phyloP scores from a whole-genome alignment of 2,888 invertebrate species.

The Caradrina kadenii region DNA sequence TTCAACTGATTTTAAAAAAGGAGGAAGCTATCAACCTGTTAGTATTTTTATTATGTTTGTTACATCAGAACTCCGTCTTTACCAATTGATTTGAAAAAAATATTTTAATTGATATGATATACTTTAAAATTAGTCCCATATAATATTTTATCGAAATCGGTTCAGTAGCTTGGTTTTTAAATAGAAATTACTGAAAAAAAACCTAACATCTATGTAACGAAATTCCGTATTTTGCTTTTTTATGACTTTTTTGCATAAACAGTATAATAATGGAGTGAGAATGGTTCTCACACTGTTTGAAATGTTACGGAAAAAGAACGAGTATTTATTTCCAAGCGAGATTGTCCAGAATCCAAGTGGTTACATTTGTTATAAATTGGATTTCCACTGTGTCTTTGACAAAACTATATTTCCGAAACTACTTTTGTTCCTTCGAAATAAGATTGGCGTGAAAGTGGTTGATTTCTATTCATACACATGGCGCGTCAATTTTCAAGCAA shows the following conservation, averaged over 20 bases:
- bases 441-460: conserved; percentile 42
- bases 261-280: conserved; percentile 3
- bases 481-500: conserved; percentile 5
- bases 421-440: conserved; percentile 56
- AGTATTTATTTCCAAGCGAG: conserved; percentile 38
- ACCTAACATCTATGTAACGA: too few species aligned
- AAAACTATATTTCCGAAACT: conserved; percentile 54
- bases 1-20: too few species aligned
- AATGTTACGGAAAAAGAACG: conserved; percentile 12
- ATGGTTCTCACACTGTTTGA: neutral
- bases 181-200: too few species aligned
- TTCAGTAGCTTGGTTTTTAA: too few species aligned
- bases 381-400: conserved; percentile 46
- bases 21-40: too few species aligned
- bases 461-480: conserved; percentile 31
- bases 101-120: too few species aligned
- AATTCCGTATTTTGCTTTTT: too few species aligned
- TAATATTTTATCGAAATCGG: too few species aligned
- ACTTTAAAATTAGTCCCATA: too few species aligned
- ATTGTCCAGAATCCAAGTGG: conserved; percentile 44
- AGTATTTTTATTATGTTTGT: too few species aligned
- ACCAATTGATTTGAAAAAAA: too few species aligned
- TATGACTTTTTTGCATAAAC: neutral
- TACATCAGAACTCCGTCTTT: too few species aligned
- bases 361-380: conserved; percentile 59